A percentile compares a stretch with the other conserved stretches of the same genome.
Conservation (phyloP, 2,113 vertebrate species). For the Carassius carassius region DNA sequence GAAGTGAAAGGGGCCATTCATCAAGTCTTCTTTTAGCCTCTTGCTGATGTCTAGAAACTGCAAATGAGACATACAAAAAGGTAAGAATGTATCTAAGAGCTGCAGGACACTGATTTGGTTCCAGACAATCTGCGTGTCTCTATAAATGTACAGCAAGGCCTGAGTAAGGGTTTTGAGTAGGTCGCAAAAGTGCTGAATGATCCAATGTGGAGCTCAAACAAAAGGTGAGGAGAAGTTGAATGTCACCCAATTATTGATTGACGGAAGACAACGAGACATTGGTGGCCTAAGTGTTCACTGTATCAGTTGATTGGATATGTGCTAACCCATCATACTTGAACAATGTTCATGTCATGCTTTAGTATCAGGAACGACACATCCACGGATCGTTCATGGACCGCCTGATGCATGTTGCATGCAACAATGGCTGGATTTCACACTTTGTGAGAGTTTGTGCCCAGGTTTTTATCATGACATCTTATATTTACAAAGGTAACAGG, state of each 20-base stretch:
- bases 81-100: conserved; percentile 17
- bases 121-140: conserved; percentile 11
- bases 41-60: conserved; percentile 36
- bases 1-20: conserved; percentile 46
- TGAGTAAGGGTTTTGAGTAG: conserved; percentile 40
- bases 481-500: not conserved
- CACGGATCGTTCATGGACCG: not conserved
- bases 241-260: conserved; percentile 56
- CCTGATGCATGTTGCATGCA: not conserved
- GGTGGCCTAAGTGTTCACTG: conserved; percentile 1
- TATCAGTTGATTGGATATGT: conserved; percentile 20
- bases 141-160: conserved; percentile 32
- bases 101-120: not conserved
- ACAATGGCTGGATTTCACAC: not conserved
- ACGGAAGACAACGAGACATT: not conserved
- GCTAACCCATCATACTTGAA: not conserved
- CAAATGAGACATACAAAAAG: conserved; percentile 43
- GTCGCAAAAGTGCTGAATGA: conserved; percentile 49
- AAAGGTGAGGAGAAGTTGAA: conserved; percentile 44
- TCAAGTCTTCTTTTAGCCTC: conserved; percentile 50
- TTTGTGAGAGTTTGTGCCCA: not conserved
- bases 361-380: not conserved
- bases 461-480: not conserved
- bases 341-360: conserved; percentile 6
- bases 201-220: conserved; percentile 30